Evolutionary conservation across 2,888 invertebrate species (phyloP).

Genomic region (Sepioteuthis lessoniana): DNA sequence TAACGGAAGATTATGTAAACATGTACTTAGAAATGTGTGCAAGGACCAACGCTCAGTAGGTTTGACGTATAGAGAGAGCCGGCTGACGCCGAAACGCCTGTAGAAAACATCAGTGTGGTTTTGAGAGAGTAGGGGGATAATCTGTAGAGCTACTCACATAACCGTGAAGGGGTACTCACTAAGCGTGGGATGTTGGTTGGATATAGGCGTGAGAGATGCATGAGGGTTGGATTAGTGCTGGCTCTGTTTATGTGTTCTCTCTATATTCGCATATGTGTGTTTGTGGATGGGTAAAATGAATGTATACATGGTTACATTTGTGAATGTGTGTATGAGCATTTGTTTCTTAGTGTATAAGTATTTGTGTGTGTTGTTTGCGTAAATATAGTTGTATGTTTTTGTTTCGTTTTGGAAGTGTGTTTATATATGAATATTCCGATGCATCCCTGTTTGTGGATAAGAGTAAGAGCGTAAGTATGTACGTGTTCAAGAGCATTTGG

Average conservation of each 20-base stretch:
- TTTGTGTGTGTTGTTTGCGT: neutral
- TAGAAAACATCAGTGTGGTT: slow-evolving; percentile 14
- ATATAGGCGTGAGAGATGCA: neutral
- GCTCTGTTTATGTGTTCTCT: neutral
- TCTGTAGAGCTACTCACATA: neutral
- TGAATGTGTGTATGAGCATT: neutral
- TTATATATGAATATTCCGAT: neutral
- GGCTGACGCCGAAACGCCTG: slow-evolving; percentile 23
- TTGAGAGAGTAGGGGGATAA: neutral
- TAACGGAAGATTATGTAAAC: neutral
- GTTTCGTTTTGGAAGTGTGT: neutral
- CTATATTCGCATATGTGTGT: neutral
- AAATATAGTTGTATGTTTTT: neutral
- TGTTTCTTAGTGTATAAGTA: neutral
- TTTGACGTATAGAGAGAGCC: slow-evolving; percentile 33
- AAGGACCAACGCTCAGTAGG: neutral
- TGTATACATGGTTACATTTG: neutral
- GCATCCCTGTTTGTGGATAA: neutral
- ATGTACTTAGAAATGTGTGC: neutral
- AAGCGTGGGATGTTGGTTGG: slow-evolving; percentile 6
- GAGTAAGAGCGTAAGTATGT: neutral
- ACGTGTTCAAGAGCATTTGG: neutral
- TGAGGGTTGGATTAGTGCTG: neutral
- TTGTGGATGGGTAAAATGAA: neutral
- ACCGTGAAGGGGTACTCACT: slow-evolving; percentile 33